Base-by-base conservation (phyloP, 1,140 invertebrate species). In the Laupala kohalensis region DNA sequence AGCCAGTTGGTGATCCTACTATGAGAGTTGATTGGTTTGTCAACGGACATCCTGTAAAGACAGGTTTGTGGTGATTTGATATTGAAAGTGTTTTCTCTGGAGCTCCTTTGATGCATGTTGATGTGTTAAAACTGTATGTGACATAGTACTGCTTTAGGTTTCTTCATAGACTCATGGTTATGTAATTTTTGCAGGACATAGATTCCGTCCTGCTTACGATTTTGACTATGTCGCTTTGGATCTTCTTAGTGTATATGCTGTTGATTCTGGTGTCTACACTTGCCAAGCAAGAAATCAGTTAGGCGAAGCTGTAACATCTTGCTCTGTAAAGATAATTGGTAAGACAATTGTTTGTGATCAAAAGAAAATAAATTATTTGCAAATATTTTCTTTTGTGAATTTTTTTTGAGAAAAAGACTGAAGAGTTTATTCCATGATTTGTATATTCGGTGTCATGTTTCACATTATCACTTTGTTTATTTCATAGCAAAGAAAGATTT, bases 11-110 rank as follows among this genome's bases (percentile, higher is more conserved):
- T 28, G 97, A 99, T 82, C 88, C 94, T 0, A 91, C 89, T 6
- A 97, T 99, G 94, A 90, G 86, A 79, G 92, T 99, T 5, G 95
- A 99, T 76, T 99, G 97, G 97, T 93, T 96, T 78, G 92, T 94
- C 25, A 97, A 99, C 81, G 96, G 95, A 64, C 84, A 89, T 75
- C 92, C 91, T 24, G 88, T 94, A 5, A 91, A 89, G 79, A 91
- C 89, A 53, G 80, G 78, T 80, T 66, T 70, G 74, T 68, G 13
- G 25, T 26, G 19, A 67, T 67, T 26, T 28, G 28, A 12, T 67
- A 1, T 28, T 28, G 0, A 67, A 25, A 25, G 15, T 23, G 0
- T 24, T 67, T 6, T 67, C 26, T 67, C 15, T n/a, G n/a, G n/a
- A n/a, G n/a, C 25, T 70, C 4, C 23, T 30, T 13, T 12, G 15